Conservation (phyloP, 2,888 invertebrate species). For the Hyppa rectilinea region DNA sequence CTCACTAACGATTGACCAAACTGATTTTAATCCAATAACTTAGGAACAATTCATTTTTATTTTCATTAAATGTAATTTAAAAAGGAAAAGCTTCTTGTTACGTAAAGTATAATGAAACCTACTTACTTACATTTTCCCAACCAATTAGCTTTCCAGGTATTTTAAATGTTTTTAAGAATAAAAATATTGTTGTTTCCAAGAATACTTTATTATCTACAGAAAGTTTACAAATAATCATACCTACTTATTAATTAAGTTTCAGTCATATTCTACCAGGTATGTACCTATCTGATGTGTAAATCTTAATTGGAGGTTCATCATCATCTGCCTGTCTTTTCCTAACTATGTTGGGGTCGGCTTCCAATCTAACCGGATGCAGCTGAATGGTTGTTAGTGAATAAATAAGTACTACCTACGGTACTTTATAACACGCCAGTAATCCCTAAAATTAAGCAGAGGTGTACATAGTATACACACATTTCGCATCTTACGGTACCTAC, state of each 20-base stretch:
- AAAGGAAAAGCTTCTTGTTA: neutral
- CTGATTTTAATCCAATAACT: neutral
- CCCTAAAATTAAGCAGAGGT: no score
- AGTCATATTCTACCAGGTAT: neutral
- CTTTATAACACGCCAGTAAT: no score
- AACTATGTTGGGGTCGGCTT: no score
- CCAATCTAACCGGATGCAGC: no score
- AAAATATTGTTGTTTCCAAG: neutral
- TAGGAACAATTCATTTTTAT: neutral
- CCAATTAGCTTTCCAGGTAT: neutral
- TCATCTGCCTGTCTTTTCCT: no score
- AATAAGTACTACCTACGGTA: no score
- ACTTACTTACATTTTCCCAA: no score
- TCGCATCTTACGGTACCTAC: no score
- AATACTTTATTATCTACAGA: neutral
- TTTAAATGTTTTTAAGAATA: neutral
- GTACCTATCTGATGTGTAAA: no score
- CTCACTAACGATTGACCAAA: constrained; percentile 29
- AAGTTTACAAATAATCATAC: neutral
- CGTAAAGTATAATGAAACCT: neutral
- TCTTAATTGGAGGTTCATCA: no score
- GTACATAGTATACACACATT: no score
- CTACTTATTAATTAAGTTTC: neutral
- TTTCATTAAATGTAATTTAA: neutral
- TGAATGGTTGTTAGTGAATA: neutral